Percentiles rank a stretch among this genome's conserved stretches.
Conservation (phyloP, 2,113 vertebrate species). For the Scomber japonicus region DNA sequence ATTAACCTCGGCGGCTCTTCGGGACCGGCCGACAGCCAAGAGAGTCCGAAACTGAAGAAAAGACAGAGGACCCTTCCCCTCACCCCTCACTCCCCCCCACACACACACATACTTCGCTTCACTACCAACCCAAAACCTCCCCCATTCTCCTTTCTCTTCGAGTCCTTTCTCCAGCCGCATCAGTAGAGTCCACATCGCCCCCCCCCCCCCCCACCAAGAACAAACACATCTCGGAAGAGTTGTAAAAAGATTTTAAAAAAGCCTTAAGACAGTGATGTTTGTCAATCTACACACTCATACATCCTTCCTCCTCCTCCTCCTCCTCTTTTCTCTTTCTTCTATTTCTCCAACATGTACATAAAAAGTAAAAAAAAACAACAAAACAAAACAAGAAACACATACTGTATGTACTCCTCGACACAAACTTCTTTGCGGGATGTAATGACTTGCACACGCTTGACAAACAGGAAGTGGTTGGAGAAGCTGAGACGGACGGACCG, state of each 20-base stretch:
- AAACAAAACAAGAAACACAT: slow-evolving; percentile 4
- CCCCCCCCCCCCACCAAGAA: slow-evolving; percentile 3
- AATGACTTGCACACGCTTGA: slow-evolving; percentile 56
- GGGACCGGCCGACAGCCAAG: slow-evolving; percentile 24
- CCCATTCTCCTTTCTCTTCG: background rate
- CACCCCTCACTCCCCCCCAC: background rate
- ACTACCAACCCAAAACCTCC: background rate
- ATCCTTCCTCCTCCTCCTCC: background rate
- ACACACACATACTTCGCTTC: background rate
- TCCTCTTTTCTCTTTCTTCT: slow-evolving; percentile 30
- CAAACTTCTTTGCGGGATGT: slow-evolving; percentile 60
- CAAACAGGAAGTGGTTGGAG: slow-evolving; percentile 32
- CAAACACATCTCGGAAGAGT: slow-evolving; percentile 61
- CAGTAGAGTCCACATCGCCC: slow-evolving; percentile 45
- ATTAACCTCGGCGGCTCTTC: slow-evolving; percentile 78
- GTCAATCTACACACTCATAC: slow-evolving; percentile 47
- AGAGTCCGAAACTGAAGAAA: slow-evolving; percentile 47
- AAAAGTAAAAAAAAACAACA: slow-evolving; percentile 27
- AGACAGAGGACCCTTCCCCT: slow-evolving; percentile 41
- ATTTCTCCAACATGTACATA: slow-evolving; percentile 60
- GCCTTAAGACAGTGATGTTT: slow-evolving; percentile 85
- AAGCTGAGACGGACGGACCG: slow-evolving; percentile 5
- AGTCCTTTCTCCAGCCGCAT: slow-evolving; percentile 13
- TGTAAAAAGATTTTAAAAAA: slow-evolving; percentile 61
- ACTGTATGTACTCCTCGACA: slow-evolving; percentile 29